Evolutionary conservation across 1,140 invertebrate species (phyloP), one percentile per base, ranked within the genome.

Genomic region (Teleogryllus occipitalis): DNA sequence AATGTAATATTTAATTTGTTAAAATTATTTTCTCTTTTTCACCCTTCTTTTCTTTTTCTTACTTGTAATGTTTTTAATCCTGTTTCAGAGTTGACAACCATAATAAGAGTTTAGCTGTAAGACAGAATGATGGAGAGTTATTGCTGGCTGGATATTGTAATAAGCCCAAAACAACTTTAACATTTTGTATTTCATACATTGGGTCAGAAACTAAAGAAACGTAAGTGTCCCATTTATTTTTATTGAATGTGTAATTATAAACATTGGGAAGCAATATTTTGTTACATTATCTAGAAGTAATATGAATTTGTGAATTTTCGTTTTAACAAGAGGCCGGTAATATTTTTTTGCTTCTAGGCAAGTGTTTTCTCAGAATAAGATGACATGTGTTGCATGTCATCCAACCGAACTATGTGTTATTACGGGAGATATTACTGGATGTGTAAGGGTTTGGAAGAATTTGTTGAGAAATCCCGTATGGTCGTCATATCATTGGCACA

Each of bases 401-500:
- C 92, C 93, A 7, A 84, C 83, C 48, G 91, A 94, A 78, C 85
- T 90, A 82, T 86, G 89, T 82, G 86, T 94, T 8, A 92, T 93
- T 8, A 92, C 90, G 18, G 94, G 93, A 72, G 92, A 94, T 86
- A 85, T 86, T 54, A 87, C 85, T 80, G 95, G 95, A 6, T 85
- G 90, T 80, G 89, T 95, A 47, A 79, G 91, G 39, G 82, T 95
- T 47, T 95, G 92, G 91, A 89, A 88, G 81, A 86, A 89, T 80
- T 86, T 81, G 83, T 76, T 54, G 14, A 82, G 83, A 21, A 80
- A 82, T 7, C 85, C 88, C 39, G 84, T 86, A n/a, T 88, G 88
- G 83, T 86, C 89, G 14, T 85, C 90, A 22, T 91, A 90, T 83
- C 94, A 96, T 84, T 96, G 95, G 95, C 95, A 96, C 86, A 90